phyloP scores from a whole-genome alignment of 2,797 vertebrate genomes.

The Oreochromis grahami region DNA sequence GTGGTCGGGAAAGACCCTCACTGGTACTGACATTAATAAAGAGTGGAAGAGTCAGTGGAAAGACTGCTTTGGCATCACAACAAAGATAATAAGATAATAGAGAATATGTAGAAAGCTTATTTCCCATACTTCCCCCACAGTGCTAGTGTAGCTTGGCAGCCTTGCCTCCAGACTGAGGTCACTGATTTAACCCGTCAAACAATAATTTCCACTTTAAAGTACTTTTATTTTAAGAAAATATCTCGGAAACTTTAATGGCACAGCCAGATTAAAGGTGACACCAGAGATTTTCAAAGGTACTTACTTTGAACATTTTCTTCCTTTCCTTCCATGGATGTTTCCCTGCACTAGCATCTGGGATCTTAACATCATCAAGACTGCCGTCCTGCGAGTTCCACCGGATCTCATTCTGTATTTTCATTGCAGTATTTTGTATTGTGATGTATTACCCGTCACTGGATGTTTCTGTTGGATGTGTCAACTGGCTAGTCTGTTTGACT shows the following conservation, averaged over 20 bases:
- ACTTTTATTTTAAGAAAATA: background rate
- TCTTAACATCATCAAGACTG: background rate
- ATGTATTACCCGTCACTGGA: constrained; percentile 1
- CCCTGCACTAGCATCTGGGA: background rate
- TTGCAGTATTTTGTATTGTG: background rate
- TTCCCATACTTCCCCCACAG: background rate
- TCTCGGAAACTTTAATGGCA: background rate
- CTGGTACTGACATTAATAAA: background rate
- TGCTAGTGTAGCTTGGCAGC: background rate
- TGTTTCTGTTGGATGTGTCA: background rate
- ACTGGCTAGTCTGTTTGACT: background rate
- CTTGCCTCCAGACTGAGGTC: background rate
- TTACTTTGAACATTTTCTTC: background rate
- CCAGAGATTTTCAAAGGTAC: background rate
- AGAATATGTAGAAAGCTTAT: background rate
- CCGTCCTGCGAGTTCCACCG: background rate
- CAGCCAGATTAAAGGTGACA: background rate
- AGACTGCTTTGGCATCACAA: background rate
- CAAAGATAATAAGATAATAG: constrained; percentile 15
- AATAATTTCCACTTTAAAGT: background rate
- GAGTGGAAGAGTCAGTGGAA: background rate
- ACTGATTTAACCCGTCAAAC: background rate
- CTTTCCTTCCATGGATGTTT: background rate
- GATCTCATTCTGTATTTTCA: background rate
- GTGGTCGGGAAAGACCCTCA: constrained; percentile 5